Evolutionary conservation across 2,888 invertebrate genomes (phyloP).

Genomic region (Cantharis nigra): DNA sequence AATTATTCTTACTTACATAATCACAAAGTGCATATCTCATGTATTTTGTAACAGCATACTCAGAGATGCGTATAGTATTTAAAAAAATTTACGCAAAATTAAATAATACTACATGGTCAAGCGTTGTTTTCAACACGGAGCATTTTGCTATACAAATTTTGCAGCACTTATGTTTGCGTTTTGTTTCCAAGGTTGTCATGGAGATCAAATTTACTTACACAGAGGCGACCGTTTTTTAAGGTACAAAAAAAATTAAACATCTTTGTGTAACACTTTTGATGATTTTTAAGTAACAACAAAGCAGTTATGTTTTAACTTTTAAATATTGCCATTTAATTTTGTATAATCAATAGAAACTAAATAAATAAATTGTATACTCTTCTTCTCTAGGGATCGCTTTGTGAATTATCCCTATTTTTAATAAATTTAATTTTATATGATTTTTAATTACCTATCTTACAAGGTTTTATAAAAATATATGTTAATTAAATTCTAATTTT

Average conservation of each 20-base stretch:
- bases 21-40: not conserved
- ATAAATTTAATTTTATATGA: no score
- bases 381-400: no score
- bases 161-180: constrained; percentile 19
- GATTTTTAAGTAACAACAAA: not conserved
- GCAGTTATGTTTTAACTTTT: not conserved
- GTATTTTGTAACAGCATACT: not conserved
- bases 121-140: not conserved
- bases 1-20: not conserved
- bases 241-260: not conserved
- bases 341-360: no score
- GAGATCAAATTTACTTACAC: constrained; percentile 10
- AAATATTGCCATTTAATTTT: not conserved
- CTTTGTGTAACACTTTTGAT: not conserved
- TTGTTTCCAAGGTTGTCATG: constrained; percentile 32
- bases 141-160: not conserved
- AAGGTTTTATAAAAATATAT: no score
- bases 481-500: no score
- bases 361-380: no score
- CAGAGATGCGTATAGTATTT: not conserved
- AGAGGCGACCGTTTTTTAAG: constrained; percentile 14
- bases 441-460: not conserved
- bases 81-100: not conserved
- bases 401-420: no score
- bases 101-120: not conserved